phyloP scores from a whole-genome alignment of 64 coral and sea anemone genomes.

The Platygyra sinensis region DNA sequence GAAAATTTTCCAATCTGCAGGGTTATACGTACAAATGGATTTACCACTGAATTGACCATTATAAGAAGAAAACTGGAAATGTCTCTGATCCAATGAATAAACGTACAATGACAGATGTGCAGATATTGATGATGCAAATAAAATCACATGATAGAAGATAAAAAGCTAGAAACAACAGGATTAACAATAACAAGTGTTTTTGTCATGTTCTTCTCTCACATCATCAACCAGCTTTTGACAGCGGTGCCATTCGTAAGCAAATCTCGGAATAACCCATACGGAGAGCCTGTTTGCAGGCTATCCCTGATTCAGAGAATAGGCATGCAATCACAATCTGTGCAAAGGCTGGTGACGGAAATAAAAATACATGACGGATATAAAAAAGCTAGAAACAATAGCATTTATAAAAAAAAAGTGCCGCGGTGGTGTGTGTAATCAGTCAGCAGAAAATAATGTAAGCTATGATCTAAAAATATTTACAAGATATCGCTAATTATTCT shows the following conservation, averaged over 20 bases:
- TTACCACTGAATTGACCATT: slow-evolving; percentile 65
- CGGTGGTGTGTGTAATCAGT: too few relatives aligned
- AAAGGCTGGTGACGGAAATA: too few relatives aligned
- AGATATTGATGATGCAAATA: slow-evolving; percentile 83
- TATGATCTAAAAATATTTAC: neutral
- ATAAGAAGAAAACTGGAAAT: slow-evolving; percentile 77
- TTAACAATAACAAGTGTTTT: too few relatives aligned
- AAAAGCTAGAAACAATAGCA: slow-evolving; percentile 67
- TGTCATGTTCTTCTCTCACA: too few relatives aligned
- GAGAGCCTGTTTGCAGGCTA: too few relatives aligned
- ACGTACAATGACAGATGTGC: slow-evolving; percentile 58
- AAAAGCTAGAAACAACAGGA: slow-evolving; percentile 68
- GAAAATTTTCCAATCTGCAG: slow-evolving; percentile 51
- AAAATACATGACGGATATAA: slow-evolving; percentile 48
- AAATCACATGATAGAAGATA: slow-evolving; percentile 66
- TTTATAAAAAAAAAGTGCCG: neutral
- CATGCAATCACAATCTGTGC: slow-evolving; percentile 47
- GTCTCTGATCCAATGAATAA: slow-evolving; percentile 77
- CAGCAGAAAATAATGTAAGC: too few relatives aligned
- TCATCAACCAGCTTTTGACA: too few relatives aligned
- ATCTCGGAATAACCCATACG: too few relatives aligned
- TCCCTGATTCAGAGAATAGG: too few relatives aligned
- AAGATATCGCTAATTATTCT: neutral
- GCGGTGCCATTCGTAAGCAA: too few relatives aligned
- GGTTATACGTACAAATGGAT: slow-evolving; percentile 80